phyloP scores from a whole-genome alignment of 2,797 vertebrate genomes.

The Thunnus albacares region DNA sequence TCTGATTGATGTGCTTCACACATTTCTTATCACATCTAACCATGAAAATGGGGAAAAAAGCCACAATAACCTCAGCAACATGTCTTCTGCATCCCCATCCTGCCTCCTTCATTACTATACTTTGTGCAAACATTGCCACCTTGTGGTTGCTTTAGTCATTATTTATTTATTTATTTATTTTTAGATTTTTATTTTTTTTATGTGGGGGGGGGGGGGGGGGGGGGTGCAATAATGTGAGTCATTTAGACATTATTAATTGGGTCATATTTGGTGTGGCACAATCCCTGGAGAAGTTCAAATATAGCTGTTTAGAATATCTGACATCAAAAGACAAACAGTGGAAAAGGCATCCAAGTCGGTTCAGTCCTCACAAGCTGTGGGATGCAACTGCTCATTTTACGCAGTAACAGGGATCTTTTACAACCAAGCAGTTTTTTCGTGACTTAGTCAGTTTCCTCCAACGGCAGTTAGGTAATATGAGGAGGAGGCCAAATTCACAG shows the following conservation, averaged over 20 bases:
- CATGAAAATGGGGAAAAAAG: constrained; percentile 43
- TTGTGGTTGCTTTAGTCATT: constrained; percentile 86
- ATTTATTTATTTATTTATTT: constrained; percentile 68
- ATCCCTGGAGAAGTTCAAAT: constrained; percentile 51
- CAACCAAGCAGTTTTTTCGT: constrained; percentile 32
- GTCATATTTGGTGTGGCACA: constrained; percentile 60
- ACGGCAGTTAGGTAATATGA: constrained; percentile 23
- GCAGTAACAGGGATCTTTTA: constrained; percentile 52
- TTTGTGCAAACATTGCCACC: constrained; percentile 98
- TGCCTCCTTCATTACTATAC: constrained; percentile 86
- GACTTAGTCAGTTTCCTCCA: constrained; percentile 52
- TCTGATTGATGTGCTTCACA: constrained; percentile 54
- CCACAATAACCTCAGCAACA: constrained; percentile 73
- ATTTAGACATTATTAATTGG: constrained; percentile 77
- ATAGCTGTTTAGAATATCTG: constrained; percentile 41
- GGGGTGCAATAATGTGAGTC: constrained; percentile 74
- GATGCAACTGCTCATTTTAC: constrained; percentile 66
- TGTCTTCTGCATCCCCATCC: constrained; percentile 68
- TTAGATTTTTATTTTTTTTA: constrained; percentile 30
- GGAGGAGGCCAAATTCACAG: constrained; percentile 18
- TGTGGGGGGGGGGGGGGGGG: constrained; percentile 39
- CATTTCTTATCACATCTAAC: constrained; percentile 46
- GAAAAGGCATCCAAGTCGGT: constrained; percentile 32
- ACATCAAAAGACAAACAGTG: constrained; percentile 29
- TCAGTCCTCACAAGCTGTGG: constrained; percentile 38